Percentiles rank a stretch among this genome's conserved stretches.
These are phyloP conservation scores for Pycnonotus jocosus DNA, from an alignment of 2,113 vertebrate species.

Conservation along the genomic window DNA sequence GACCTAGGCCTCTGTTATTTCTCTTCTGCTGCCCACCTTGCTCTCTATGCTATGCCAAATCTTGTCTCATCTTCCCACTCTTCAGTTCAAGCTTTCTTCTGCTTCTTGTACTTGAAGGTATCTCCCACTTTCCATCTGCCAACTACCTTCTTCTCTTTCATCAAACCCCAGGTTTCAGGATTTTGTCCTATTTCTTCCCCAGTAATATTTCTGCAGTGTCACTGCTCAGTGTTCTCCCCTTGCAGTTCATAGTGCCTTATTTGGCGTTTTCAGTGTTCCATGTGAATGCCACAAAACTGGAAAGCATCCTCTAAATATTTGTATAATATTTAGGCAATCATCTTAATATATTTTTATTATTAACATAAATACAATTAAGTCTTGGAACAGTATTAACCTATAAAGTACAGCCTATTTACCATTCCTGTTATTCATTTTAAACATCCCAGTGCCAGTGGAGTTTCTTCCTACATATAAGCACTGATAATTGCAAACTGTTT, in stretches of 20 bases:
- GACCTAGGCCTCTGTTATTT: background rate
- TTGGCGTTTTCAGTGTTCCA: background rate
- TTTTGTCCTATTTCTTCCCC: background rate
- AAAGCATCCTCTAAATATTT: background rate
- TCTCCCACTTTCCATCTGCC: slow-evolving; percentile 52
- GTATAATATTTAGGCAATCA: background rate
- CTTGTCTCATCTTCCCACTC: background rate
- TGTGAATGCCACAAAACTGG: background rate
- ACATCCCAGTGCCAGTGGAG: background rate
- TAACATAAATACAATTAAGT: background rate
- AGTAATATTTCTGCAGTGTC: background rate
- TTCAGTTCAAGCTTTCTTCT: background rate
- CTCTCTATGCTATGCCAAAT: background rate
- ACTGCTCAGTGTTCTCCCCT: background rate
- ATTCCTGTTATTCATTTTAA: background rate
- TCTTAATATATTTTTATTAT: background rate
- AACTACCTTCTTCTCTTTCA: background rate
- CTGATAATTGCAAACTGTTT: background rate
- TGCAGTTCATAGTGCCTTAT: background rate
- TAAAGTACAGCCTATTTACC: background rate
- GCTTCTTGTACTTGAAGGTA: background rate
- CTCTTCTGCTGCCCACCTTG: background rate
- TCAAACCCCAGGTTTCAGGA: background rate
- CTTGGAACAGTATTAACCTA: background rate
- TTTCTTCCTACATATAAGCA: background rate